Evolutionary conservation across 1,140 invertebrate species (phyloP).

Genomic region (Rhyacophila brunnea): DNA sequence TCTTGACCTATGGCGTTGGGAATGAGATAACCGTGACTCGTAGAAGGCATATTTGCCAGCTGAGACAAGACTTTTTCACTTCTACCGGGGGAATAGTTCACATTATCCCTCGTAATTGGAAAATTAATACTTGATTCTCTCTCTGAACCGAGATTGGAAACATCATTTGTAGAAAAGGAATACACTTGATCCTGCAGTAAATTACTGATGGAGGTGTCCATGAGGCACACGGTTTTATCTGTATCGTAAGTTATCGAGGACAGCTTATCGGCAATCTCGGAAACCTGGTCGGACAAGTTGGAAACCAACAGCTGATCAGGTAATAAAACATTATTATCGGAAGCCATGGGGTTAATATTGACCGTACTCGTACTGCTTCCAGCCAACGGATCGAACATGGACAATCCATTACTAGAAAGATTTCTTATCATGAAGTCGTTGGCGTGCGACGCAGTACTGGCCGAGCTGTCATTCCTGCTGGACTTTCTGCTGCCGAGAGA

Average conservation of each 20-base stretch:
- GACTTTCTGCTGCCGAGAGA: conserved; percentile 41
- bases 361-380: conserved; percentile 32
- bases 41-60: conserved; percentile 47
- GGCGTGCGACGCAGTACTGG: conserved; percentile 9
- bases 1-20: conserved; percentile 56
- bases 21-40: conserved; percentile 58
- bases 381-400: conserved; percentile 52
- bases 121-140: conserved; percentile 11
- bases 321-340: conserved; percentile 41
- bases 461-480: conserved; percentile 41
- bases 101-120: conserved; percentile 26
- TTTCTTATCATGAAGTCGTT: conserved; percentile 47
- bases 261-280: conserved; percentile 50
- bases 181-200: conserved; percentile 36
- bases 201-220: conserved; percentile 29
- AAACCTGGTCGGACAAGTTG: conserved; percentile 51
- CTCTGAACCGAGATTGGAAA: conserved; percentile 41
- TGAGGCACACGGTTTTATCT: conserved; percentile 13
- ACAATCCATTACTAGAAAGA: conserved; percentile 49
- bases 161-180: conserved; percentile 50
- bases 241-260: conserved; percentile 43
- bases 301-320: conserved; percentile 50
- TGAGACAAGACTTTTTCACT: conserved; percentile 44
- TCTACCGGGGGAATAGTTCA: conserved; percentile 30
- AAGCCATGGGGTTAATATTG: conserved; percentile 19